Conservation (phyloP, 2,797 vertebrate genomes). For the Acipenser ruthenus region DNA sequence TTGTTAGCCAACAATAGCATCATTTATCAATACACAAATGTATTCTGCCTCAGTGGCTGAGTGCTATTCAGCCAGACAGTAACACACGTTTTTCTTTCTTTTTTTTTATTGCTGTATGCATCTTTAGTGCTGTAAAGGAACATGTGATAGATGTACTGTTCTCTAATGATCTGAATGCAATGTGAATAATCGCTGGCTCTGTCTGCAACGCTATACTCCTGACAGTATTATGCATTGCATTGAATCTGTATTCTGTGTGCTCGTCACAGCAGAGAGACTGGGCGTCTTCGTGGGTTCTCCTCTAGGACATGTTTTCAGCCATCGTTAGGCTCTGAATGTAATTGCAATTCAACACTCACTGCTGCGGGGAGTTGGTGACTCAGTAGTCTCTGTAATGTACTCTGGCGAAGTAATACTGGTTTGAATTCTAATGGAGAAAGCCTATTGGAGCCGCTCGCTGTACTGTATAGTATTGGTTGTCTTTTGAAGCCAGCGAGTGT, state of each 20-base stretch:
- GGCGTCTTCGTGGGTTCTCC: slow-evolving; percentile 16
- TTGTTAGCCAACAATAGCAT: too few relatives aligned
- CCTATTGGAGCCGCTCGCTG: too few relatives aligned
- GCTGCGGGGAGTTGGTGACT: slow-evolving; percentile 9
- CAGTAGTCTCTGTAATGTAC: slow-evolving; percentile 5
- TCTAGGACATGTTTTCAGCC: slow-evolving; percentile 15
- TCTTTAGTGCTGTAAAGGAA: slow-evolving; percentile 1
- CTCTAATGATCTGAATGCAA: slow-evolving; percentile 5
- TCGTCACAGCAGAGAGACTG: slow-evolving; percentile 3
- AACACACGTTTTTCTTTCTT: too few relatives aligned
- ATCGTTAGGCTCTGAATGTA: slow-evolving; percentile 23
- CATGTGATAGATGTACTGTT: background rate
- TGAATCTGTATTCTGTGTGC: slow-evolving; percentile 10
- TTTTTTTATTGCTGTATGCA: background rate
- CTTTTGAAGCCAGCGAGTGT: too few relatives aligned
- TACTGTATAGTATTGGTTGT: too few relatives aligned
- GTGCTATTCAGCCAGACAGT: too few relatives aligned
- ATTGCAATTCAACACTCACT: slow-evolving; percentile 25
- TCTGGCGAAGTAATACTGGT: background rate
- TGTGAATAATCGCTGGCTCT: slow-evolving; percentile 2
- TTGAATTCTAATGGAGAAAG: too few relatives aligned
- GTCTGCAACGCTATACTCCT: background rate
- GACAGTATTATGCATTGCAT: background rate
- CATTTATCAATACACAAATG: too few relatives aligned
- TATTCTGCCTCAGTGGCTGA: too few relatives aligned